A percentile compares a stretch with the other conserved stretches of the same genome.
These are phyloP conservation scores for Dynastes maya DNA, from an alignment of 2,888 invertebrate species.

Conservation along the genomic window DNA sequence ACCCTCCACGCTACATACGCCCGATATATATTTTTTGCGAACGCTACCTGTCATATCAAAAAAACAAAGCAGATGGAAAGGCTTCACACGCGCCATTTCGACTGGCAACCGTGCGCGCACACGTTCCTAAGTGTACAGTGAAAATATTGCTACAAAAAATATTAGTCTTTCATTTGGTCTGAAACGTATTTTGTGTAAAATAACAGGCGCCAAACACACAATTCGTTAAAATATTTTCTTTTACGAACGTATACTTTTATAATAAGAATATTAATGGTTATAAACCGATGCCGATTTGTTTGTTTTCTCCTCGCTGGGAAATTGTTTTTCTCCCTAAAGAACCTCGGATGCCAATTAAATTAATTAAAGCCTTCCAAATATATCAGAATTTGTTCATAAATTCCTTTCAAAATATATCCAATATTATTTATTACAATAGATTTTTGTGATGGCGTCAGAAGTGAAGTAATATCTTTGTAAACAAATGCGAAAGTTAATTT, in stretches of 20 bases:
- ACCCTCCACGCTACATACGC: not conserved
- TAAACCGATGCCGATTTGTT: constrained; percentile 50
- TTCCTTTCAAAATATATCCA: too few species aligned
- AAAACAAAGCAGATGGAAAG: constrained; percentile 38
- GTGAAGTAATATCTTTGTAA: too few species aligned
- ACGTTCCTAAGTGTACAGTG: constrained; percentile 50
- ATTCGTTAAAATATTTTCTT: constrained; percentile 62
- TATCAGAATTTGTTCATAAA: not conserved
- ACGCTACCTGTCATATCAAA: constrained; percentile 41
- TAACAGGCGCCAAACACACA: constrained; percentile 61
- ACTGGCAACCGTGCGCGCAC: constrained; percentile 16
- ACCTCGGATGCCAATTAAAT: constrained; percentile 46
- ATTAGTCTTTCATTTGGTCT: constrained; percentile 70
- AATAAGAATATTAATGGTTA: constrained; percentile 49
- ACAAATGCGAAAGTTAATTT: too few species aligned
- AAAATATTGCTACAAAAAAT: constrained; percentile 66
- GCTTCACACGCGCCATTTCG: constrained; percentile 38
- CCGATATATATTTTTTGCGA: constrained; percentile 25
- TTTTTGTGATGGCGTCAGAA: too few species aligned
- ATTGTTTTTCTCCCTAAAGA: constrained; percentile 41
- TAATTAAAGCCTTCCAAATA: constrained; percentile 37
- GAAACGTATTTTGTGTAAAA: constrained; percentile 70
- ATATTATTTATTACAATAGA: too few species aligned
- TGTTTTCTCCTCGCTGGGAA: constrained; percentile 47
- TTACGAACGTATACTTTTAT: constrained; percentile 51